Conservation (phyloP, 2,888 invertebrate genomes). For the Timema cristinae region DNA sequence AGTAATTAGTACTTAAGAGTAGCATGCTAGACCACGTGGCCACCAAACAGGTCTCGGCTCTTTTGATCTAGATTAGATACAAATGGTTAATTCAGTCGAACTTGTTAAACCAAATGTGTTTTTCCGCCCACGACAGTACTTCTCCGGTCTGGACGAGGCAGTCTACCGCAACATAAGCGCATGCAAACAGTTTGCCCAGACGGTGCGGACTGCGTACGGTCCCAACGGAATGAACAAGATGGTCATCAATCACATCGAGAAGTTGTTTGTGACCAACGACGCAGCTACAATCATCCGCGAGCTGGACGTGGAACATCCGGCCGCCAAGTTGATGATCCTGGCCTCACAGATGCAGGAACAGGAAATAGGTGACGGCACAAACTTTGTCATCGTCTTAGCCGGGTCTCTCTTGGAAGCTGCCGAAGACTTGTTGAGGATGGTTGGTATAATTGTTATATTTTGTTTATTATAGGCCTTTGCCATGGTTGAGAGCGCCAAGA, state of each 20-base stretch:
- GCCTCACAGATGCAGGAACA: conserved; percentile 98
- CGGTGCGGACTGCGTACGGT: conserved; percentile 92
- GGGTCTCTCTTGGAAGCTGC: conserved; percentile 90
- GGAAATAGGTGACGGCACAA: conserved; percentile 98
- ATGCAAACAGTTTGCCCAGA: conserved; percentile 92
- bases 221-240: conserved; percentile 99
- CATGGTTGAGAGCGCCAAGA: too few species aligned
- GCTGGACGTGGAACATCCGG: conserved; percentile 96
- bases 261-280: conserved; percentile 98
- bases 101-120: not conserved
- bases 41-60: too few species aligned
- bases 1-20: too few species aligned
- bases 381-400: conserved; percentile 93
- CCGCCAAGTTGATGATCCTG: conserved; percentile 92
- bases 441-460: conserved; percentile 38
- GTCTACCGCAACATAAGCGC: conserved; percentile 93
- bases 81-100: not conserved
- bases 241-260: conserved; percentile 98
- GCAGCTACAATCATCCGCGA: conserved; percentile 97
- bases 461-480: not conserved
- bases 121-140: conserved; percentile 51
- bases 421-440: conserved; percentile 84
- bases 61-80: not conserved
- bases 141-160: conserved; percentile 94
- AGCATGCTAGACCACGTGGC: too few species aligned